phyloP scores from a whole-genome alignment of 2,888 invertebrate genomes.

The Yponomeuta sedellus region DNA sequence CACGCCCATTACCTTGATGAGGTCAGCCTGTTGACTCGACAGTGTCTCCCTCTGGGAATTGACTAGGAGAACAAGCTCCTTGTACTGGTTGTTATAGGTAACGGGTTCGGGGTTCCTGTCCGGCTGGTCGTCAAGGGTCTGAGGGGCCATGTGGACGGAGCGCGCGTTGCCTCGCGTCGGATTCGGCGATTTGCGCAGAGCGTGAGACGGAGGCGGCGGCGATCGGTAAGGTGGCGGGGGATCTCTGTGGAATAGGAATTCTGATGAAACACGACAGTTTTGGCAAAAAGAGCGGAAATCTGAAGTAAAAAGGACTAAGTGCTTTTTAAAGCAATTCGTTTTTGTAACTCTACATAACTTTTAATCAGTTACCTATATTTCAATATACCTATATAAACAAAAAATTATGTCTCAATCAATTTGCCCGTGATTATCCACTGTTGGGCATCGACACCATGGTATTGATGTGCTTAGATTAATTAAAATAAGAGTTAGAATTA shows the following conservation, averaged over 20 bases:
- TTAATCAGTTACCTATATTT: no score
- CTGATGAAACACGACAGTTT: background rate
- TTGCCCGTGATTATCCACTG: no score
- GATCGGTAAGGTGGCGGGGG: conserved; percentile 72
- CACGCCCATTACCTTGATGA: conserved; percentile 82
- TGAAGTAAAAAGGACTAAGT: no score
- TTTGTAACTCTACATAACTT: no score
- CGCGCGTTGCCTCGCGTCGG: conserved; percentile 37
- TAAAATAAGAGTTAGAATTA: no score
- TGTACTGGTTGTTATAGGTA: conserved; percentile 84
- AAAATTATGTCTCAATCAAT: no score
- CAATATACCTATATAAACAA: no score
- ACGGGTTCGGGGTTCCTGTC: conserved; percentile 76
- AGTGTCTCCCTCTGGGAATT: conserved; percentile 95
- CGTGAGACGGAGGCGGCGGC: conserved; percentile 63
- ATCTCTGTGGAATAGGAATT: conserved; percentile 42
- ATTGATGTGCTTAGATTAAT: no score
- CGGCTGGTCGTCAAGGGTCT: conserved; percentile 47
- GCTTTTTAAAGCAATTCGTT: no score
- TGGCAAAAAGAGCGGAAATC: no score
- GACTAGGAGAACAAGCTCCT: conserved; percentile 90
- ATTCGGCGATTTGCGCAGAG: conserved; percentile 58
- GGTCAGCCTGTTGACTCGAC: conserved; percentile 91
- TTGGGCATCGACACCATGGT: no score
- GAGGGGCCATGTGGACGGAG: conserved; percentile 64